A percentile compares a stretch with the other conserved stretches of the same genome.
Evolutionary conservation across 1,140 invertebrate species (phyloP).

Genomic region (Drosophila pectinifera): DNA sequence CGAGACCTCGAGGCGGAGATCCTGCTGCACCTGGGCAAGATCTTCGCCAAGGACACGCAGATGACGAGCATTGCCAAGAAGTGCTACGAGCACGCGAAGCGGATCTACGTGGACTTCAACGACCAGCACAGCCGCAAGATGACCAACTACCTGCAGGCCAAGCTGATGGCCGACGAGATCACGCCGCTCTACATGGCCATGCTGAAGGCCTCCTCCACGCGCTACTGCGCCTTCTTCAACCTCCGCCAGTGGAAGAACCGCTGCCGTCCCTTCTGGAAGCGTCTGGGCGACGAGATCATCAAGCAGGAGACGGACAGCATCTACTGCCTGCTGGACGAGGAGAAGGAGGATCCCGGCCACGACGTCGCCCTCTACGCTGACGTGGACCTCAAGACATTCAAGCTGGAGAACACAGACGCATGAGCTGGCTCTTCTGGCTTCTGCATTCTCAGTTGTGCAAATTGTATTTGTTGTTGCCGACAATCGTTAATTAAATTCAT

Average conservation of each 20-base stretch:
- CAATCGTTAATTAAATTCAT: constrained; percentile 15
- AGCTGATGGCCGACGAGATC: constrained; percentile 75
- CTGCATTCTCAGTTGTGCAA: background rate
- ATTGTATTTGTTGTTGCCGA: background rate
- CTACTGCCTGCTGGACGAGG: constrained; percentile 72
- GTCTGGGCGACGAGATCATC: constrained; percentile 57
- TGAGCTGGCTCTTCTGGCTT: background rate
- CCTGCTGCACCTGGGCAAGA: constrained; percentile 65
- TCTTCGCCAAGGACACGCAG: constrained; percentile 60
- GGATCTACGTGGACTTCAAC: constrained; percentile 75
- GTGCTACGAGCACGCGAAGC: constrained; percentile 71
- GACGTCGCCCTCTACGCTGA: constrained; percentile 6
- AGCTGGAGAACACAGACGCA: constrained; percentile 53
- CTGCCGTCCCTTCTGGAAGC: constrained; percentile 70
- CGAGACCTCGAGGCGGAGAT: constrained; percentile 57
- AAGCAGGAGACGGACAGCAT: constrained; percentile 63
- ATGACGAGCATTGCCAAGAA: constrained; percentile 62
- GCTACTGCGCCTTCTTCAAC: constrained; percentile 74
- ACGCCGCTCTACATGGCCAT: constrained; percentile 77
- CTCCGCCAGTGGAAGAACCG: constrained; percentile 78
- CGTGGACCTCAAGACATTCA: constrained; percentile 49
- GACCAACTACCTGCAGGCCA: constrained; percentile 68
- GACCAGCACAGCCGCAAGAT: constrained; percentile 68
- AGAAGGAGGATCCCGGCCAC: constrained; percentile 45
- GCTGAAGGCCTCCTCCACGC: constrained; percentile 58